Evolutionary conservation across 2,888 invertebrate genomes (phyloP).

Genomic region (Euphydryas editha): DNA sequence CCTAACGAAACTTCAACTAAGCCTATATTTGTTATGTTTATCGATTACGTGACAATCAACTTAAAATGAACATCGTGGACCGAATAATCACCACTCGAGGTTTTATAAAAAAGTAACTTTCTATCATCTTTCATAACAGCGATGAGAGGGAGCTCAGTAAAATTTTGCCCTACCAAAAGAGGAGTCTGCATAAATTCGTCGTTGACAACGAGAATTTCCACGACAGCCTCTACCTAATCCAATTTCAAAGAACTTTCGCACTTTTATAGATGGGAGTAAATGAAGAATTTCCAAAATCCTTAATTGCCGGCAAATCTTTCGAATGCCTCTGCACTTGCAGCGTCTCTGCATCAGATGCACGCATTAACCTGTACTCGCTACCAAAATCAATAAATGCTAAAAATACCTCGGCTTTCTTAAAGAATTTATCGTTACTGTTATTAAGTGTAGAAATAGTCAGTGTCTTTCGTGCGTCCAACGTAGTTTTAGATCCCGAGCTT

Average conservation of each 20-base stretch:
- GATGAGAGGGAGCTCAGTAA: slow-evolving; percentile 3
- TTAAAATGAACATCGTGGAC: too few species aligned
- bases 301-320: background rate
- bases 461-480: background rate
- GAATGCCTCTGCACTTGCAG: background rate
- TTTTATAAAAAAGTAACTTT: background rate
- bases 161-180: slow-evolving; percentile 1
- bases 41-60: too few species aligned
- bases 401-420: background rate
- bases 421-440: background rate
- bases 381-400: slow-evolving; percentile 11
- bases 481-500: too few species aligned
- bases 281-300: slow-evolving; percentile 9
- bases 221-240: background rate
- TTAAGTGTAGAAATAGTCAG: background rate
- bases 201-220: slow-evolving; percentile 8
- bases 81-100: background rate
- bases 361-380: slow-evolving; percentile 8
- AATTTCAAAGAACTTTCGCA: background rate
- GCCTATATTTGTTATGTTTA: too few species aligned
- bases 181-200: background rate
- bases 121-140: background rate
- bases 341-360: background rate
- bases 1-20: too few species aligned
- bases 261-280: slow-evolving; percentile 2